Evolutionary conservation across 2,797 vertebrate species (phyloP).

Genomic region (Poecile montanus): DNA sequence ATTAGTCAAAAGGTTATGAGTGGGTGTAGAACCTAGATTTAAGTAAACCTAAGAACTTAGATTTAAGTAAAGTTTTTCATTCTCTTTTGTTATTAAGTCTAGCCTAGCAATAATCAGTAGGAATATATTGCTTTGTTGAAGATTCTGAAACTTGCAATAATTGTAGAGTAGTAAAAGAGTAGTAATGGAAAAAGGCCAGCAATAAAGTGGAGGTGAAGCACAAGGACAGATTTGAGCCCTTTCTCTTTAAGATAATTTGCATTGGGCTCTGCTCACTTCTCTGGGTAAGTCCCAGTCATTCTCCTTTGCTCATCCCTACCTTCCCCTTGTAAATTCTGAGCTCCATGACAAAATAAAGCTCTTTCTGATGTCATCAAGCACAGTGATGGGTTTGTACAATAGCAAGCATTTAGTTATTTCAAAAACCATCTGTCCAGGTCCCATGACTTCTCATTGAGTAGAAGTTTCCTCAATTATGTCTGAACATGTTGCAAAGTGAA

Average conservation of each 20-base stretch:
- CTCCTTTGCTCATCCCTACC: neutral
- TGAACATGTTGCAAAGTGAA: neutral
- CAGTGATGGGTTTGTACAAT: neutral
- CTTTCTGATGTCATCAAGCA: neutral
- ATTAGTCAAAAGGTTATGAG: slow-evolving; percentile 65
- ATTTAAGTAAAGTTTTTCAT: neutral
- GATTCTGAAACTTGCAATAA: neutral
- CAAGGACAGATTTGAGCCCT: neutral
- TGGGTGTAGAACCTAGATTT: slow-evolving; percentile 50
- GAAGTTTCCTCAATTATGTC: neutral
- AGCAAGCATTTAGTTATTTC: neutral
- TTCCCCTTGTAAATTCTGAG: neutral
- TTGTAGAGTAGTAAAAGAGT: neutral
- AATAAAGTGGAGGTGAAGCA: neutral
- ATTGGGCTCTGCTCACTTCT: neutral
- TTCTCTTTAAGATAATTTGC: neutral
- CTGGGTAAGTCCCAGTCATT: neutral
- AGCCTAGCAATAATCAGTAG: slow-evolving; percentile 45
- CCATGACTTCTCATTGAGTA: neutral
- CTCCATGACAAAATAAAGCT: neutral
- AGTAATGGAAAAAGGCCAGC: neutral
- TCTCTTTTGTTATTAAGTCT: neutral
- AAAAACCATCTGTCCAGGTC: neutral
- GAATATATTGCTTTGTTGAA: slow-evolving; percentile 10
- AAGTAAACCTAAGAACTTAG: neutral